Base-by-base conservation (phyloP, 2,113 vertebrate species). In the Syrmaticus mikado region DNA sequence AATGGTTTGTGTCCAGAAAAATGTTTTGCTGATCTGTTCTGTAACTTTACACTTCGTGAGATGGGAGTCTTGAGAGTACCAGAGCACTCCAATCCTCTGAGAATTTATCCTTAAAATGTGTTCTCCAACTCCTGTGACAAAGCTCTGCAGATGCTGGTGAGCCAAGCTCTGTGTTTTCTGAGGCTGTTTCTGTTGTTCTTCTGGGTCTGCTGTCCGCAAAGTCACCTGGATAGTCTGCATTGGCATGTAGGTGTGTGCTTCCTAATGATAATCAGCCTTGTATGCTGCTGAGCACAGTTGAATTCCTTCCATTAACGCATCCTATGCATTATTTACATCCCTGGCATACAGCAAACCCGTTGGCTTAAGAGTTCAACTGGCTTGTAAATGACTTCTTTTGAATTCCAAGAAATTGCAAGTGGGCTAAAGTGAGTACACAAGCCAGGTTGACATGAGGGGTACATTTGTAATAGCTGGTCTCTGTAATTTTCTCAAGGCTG, bases 141-240 rank as follows among this genome's bases (percentile, higher is more conserved):
- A 57, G 34, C 48, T 48, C 46, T 62, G 60, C 24, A 27, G 27
- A 1, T 55, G 32, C 2, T 2, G 21, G n/a, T 43, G 57, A 24
- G 18, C 20, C 0, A 0, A 1, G 2, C 8, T 1, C 32, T 53
- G 32, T 27, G 82, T 28, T 40, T 64, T 71, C 61, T 70, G 58
- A 65, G 53, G 36, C 36, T 11, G 38, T 38, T 38, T 38, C 45
- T 10, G 17, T 28, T 11, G 20, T 21, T 70, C 6, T 66, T 45
- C 52, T 45, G 65, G 8, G 1, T 13, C n/a, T 61, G 36, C 5
- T 50, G 50, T 20, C 45, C 34, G 0, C 5, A 22, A 11, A 32
- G 75, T 36, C 77, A 13, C n/a, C 70, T 28, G 3, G 0, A 5
- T 4, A 50, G n/a, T 7, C 38, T 45, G 60, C 46, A 43, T 30